Percentiles rank a stretch among this genome's conserved stretches.
These are phyloP conservation scores for Pristionchus mayeri DNA, from an alignment of 2,888 invertebrate genomes.

Conservation along the genomic window DNA sequence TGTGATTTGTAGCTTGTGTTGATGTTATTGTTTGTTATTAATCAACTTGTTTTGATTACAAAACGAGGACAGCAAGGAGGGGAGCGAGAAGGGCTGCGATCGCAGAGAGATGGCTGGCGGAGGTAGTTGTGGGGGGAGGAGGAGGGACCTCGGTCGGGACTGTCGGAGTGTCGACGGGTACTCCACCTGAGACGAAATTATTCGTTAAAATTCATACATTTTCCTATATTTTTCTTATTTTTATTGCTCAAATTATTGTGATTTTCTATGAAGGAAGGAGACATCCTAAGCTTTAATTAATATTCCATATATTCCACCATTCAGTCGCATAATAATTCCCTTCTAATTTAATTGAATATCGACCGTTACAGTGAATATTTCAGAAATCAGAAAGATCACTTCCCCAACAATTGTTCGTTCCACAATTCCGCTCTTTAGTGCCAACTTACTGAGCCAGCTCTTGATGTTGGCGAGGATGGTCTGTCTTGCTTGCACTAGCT, in stretches of 20 bases:
- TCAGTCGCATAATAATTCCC: neutral
- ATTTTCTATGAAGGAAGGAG: too few relatives aligned
- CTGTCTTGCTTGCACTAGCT: slow-evolving; percentile 4
- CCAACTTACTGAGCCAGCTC: slow-evolving; percentile 41
- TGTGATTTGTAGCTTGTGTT: neutral
- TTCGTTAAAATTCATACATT: too few relatives aligned
- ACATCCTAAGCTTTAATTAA: neutral
- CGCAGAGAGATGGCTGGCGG: neutral
- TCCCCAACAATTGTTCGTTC: too few relatives aligned
- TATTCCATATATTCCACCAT: neutral
- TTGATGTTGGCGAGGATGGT: slow-evolving; percentile 43
- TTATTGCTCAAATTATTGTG: too few relatives aligned
- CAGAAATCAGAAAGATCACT: too few relatives aligned
- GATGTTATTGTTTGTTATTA: too few relatives aligned
- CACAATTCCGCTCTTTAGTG: neutral
- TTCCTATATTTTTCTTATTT: too few relatives aligned
- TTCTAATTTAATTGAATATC: too few relatives aligned
- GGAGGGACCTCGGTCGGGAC: neutral
- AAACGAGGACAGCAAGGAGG: neutral
- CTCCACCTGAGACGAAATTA: too few relatives aligned
- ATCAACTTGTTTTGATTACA: neutral
- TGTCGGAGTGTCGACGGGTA: neutral
- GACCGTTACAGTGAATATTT: too few relatives aligned
- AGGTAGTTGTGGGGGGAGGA: neutral
- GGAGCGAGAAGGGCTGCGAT: neutral